These are phyloP conservation scores for Pheosia gnoma DNA, from an alignment of 2,888 invertebrate species.

Conservation along the genomic window DNA sequence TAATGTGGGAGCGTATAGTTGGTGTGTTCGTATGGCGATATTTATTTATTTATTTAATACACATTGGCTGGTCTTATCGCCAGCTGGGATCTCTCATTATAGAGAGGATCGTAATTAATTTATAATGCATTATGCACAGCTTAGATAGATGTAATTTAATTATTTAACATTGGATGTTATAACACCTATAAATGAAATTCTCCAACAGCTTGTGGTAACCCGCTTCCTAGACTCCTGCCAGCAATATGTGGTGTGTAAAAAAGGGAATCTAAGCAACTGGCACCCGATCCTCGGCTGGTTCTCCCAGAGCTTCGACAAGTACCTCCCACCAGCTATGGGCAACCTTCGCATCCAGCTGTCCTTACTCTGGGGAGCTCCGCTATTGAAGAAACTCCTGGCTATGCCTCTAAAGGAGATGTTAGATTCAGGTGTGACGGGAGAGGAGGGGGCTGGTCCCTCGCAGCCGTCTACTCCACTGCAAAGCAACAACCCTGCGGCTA, in stretches of 20 bases:
- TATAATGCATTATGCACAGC: no score
- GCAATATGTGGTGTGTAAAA: conserved; percentile 95
- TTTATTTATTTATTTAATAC: no score
- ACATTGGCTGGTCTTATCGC: no score
- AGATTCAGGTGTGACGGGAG: conserved; percentile 70
- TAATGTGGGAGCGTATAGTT: no score
- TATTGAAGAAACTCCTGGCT: conserved; percentile 71
- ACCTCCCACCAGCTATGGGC: conserved; percentile 88
- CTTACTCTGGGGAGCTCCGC: conserved; percentile 86
- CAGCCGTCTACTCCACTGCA: conserved; percentile 77
- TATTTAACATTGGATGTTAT: no score
- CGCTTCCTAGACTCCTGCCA: conserved; percentile 95
- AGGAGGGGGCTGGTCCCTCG: conserved; percentile 82
- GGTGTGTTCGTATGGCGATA: no score
- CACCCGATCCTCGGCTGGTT: conserved; percentile 99
- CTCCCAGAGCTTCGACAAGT: conserved; percentile 87
- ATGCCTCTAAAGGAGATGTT: conserved; percentile 80
- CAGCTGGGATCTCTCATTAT: no score
- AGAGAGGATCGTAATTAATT: no score
- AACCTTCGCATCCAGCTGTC: conserved; percentile 88
- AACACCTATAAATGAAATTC: background rate
- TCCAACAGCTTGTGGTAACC: conserved; percentile 90
- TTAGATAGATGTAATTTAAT: no score
- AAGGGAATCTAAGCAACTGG: conserved; percentile 97
- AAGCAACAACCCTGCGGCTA: conserved; percentile 72